Evolutionary conservation across 1,140 invertebrate genomes (phyloP), one percentile per base, ranked within the genome.

Genomic region (Planococcus citri): DNA sequence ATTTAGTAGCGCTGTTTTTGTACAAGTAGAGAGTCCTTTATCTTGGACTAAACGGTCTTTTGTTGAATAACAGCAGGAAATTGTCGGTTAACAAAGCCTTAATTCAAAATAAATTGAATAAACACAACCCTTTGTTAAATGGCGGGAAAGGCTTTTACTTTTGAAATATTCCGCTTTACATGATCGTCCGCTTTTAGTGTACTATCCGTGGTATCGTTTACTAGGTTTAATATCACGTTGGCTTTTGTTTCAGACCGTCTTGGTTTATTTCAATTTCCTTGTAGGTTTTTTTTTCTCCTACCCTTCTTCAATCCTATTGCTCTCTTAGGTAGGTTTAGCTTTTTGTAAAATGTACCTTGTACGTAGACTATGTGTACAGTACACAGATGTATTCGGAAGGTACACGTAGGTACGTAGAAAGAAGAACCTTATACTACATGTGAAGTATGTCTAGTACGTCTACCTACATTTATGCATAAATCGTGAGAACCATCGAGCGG

Each of bases 71-170:
- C 60, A 27, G 60, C 60, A 64, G 60, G 60, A 64, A 64, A 64
- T 64, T 64, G 60, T 64, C 25, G 60, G 60, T 64, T 64, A 64
- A 64, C 60, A 64, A 64, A 64, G 60, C 60, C 22, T 25, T 64
- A 64, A 64, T 64, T 64, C 60, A 64, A 64, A 64, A 64, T 64
- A 64, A 64, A 64, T 64, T 64, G 60, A 64, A 64, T 64, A 64
- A 64, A 64, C 60, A 64, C 60, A 64, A 64, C 60, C 60, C 60
- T 64, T 64, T 64, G 20, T 27, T 25, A 64, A 64, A 64, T 12
- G 25, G 25, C 22, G 25, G 60, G 60, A 64, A 64, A 64, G 60
- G 22, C 60, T 64, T 64, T 64, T 64, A 64, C 60, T 64, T 64
- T 64, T 64, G 60, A 64, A 9, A 64, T 64, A 64, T 64, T 64